These are phyloP conservation scores for Phyllotreta cruciferae DNA, from an alignment of 2,888 invertebrate genomes.

Conservation along the genomic window DNA sequence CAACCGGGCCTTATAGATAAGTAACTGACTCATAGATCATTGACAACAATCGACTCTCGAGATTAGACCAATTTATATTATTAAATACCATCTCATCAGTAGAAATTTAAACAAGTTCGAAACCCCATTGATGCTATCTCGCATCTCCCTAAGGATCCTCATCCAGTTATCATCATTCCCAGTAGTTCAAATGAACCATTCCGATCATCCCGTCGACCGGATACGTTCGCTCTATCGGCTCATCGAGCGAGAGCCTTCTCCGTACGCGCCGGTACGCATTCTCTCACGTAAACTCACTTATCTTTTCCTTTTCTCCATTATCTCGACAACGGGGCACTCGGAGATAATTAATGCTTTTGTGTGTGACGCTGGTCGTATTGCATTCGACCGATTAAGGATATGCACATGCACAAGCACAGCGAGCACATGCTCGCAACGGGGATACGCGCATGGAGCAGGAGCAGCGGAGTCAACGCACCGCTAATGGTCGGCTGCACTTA, in stretches of 20 bases:
- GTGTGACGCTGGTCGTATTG: slow-evolving; percentile 15
- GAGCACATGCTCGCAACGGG: too few species aligned
- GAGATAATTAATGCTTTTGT: slow-evolving; percentile 36
- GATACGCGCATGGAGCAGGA: neutral
- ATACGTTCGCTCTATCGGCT: slow-evolving; percentile 3
- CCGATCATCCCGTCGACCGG: too few species aligned
- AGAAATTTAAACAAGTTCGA: too few species aligned
- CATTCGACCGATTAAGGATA: slow-evolving; percentile 27
- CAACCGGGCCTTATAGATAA: too few species aligned
- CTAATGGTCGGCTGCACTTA: slow-evolving; percentile 21
- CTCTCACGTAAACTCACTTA: slow-evolving; percentile 47
- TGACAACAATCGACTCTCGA: too few species aligned
- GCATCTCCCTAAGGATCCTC: too few species aligned
- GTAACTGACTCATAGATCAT: too few species aligned
- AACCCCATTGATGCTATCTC: too few species aligned
- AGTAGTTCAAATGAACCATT: too few species aligned
- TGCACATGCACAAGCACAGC: slow-evolving; percentile 16
- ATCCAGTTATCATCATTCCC: slow-evolving; percentile 13
- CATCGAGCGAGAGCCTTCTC: slow-evolving; percentile 31
- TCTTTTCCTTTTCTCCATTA: slow-evolving; percentile 42
- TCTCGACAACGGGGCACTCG: slow-evolving; percentile 35
- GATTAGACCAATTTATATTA: too few species aligned
- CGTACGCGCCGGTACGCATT: slow-evolving; percentile 44
- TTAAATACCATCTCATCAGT: too few species aligned
- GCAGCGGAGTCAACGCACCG: slow-evolving; percentile 21